Evolutionary conservation across 2,113 vertebrate species (phyloP), one percentile per base, ranked within the genome.

Genomic region (Tetrax tetrax): DNA sequence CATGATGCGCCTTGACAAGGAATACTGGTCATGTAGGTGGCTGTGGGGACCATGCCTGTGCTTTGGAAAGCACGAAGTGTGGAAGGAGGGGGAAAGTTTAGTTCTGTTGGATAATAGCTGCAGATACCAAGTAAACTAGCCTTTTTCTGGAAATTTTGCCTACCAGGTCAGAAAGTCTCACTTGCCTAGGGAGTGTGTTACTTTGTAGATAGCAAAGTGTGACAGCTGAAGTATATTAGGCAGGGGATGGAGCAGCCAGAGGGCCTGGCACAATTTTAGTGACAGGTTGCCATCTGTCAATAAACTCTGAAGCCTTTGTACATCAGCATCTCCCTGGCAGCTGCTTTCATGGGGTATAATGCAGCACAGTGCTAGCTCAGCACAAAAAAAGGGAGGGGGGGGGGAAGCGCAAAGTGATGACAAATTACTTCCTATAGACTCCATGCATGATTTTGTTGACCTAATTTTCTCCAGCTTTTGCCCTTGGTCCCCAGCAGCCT

Each of bases 241-340:
- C 74, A 91, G 90, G 51, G 77, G 57, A 41, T 68, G 41, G 78
- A 80, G 50, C 38, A 86, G 60, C 61, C 89, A 69, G 94, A 66
- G 86, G 54, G 57, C 41, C 87, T 95, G 81, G 90, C 68, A 59
- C 5, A n/a, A 57, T 38, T 91, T 85, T 90, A 83, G 68, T 50
- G 43, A 83, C 82, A 87, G 77, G 91, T 92, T 95, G 47, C 90
- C 76, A 80, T 87, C 89, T 97, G 92, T 93, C 95, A 94, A 14
- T 96, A 95, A 93, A 97, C 91, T 74, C 65, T 70, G 83, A 95
- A 94, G 84, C 88, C 86, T 96, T 90, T 96, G 84, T 92, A 96
- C 97, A 95, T 93, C 5, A 5, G 31, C 88, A 31, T 80, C 80
- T 96, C 77, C 14, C 71, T 83, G 68, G 71, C 87, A 96, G 90